These are phyloP conservation scores for Sigmodon hispidus DNA, from an alignment of 2,113 vertebrate species.

Conservation along the genomic window DNA sequence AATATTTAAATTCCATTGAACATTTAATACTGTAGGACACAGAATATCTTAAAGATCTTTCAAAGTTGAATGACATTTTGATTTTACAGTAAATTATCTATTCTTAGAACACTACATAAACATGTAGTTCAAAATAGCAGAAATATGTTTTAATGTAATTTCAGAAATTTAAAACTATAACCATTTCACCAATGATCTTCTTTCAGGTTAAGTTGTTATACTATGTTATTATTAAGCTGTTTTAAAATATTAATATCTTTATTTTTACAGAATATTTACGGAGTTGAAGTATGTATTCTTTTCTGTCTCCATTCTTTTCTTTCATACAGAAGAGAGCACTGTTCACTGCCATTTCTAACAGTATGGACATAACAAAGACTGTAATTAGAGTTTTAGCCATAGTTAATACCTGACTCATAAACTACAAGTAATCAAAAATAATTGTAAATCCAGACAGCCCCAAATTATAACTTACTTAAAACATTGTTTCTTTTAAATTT, in stretches of 20 bases:
- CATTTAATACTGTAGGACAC: background rate
- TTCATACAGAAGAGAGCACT: background rate
- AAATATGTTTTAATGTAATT: background rate
- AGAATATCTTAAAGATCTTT: background rate
- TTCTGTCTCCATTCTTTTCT: background rate
- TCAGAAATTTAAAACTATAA: background rate
- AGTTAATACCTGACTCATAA: background rate
- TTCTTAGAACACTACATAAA: background rate
- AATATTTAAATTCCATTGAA: background rate
- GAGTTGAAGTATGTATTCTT: slow-evolving; percentile 18
- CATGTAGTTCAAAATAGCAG: background rate
- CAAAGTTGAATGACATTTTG: background rate
- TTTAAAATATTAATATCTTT: slow-evolving; percentile 21
- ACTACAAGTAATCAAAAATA: background rate
- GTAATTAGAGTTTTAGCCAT: background rate
- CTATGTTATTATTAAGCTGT: background rate
- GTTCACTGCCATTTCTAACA: background rate
- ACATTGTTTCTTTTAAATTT: background rate
- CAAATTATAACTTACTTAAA: background rate
- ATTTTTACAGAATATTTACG: background rate
- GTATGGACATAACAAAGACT: background rate
- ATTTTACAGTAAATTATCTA: background rate
- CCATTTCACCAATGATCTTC: background rate
- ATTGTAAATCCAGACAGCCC: background rate
- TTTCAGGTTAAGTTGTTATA: background rate